Evolutionary conservation across 1,140 invertebrate genomes (phyloP).

Genomic region (Lineus longissimus): DNA sequence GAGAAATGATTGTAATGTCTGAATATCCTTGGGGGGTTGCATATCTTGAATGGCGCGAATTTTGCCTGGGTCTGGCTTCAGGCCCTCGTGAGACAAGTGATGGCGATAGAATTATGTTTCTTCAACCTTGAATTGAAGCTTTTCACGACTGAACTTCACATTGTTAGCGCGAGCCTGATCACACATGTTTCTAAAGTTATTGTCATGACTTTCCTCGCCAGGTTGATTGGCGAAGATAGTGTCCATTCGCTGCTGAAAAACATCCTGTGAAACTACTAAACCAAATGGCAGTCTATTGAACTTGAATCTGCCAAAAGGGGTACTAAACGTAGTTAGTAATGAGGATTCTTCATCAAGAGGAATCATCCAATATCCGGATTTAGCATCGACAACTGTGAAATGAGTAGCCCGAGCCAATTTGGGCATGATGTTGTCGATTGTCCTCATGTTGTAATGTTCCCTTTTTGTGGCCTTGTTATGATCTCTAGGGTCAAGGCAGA

Average conservation of each 20-base stretch:
- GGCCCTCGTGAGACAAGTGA: too few relatives aligned
- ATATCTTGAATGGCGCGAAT: too few relatives aligned
- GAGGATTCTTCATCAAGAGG: too few relatives aligned
- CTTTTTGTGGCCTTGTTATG: conserved; percentile 35
- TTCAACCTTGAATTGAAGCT: not conserved
- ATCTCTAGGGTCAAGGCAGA: conserved; percentile 25
- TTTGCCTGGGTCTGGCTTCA: too few relatives aligned
- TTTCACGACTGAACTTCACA: not conserved
- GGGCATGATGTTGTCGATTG: conserved; percentile 18
- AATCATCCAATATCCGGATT: too few relatives aligned
- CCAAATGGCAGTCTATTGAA: too few relatives aligned
- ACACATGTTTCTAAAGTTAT: conserved; percentile 8
- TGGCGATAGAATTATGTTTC: not conserved
- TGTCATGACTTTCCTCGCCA: conserved; percentile 11
- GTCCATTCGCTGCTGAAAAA: too few relatives aligned
- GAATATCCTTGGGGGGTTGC: too few relatives aligned
- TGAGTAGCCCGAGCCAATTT: conserved; percentile 45
- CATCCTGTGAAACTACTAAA: too few relatives aligned
- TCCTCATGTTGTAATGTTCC: conserved; percentile 20
- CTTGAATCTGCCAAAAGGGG: too few relatives aligned
- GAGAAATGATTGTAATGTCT: not conserved
- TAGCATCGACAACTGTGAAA: conserved; percentile 55
- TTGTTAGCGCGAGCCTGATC: conserved; percentile 6
- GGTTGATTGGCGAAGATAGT: conserved; percentile 40
- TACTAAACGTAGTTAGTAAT: too few relatives aligned